These are phyloP conservation scores for Vulpes lagopus DNA, from an alignment of 2,113 vertebrate genomes.

Conservation along the genomic window DNA sequence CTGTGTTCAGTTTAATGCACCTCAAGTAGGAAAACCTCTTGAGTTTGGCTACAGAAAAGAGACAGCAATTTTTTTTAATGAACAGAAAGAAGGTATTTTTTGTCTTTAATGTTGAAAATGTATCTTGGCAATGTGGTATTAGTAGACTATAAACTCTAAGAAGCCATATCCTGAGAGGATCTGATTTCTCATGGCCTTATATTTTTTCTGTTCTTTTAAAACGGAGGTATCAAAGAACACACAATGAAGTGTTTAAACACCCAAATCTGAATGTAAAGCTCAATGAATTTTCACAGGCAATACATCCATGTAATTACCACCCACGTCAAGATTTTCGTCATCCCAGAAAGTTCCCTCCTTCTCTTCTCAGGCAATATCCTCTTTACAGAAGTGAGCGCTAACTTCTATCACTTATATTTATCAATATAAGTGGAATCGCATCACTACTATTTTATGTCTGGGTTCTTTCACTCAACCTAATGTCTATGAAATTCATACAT, in stretches of 20 bases:
- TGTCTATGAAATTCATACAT: neutral
- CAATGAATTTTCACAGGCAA: neutral
- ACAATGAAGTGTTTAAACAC: neutral
- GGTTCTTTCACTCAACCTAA: neutral
- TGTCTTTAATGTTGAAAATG: constrained; percentile 4
- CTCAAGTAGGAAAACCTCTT: neutral
- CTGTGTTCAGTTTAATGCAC: neutral
- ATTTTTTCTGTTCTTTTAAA: neutral
- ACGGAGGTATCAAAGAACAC: neutral
- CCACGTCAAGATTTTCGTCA: neutral
- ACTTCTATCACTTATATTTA: neutral
- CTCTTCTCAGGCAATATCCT: neutral
- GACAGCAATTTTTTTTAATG: neutral
- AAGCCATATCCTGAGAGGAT: neutral
- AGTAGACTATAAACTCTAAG: neutral
- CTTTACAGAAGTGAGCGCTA: neutral
- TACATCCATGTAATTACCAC: neutral
- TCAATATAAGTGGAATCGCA: neutral
- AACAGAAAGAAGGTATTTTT: neutral
- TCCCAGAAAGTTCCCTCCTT: neutral
- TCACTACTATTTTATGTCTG: neutral
- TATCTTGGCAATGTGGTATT: neutral
- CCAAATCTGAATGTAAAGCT: neutral
- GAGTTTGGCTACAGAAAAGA: neutral
- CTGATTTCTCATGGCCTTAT: neutral